These are phyloP conservation scores for Artibeus jamaicensis DNA, from an alignment of 2,797 vertebrate species.

Conservation along the genomic window DNA sequence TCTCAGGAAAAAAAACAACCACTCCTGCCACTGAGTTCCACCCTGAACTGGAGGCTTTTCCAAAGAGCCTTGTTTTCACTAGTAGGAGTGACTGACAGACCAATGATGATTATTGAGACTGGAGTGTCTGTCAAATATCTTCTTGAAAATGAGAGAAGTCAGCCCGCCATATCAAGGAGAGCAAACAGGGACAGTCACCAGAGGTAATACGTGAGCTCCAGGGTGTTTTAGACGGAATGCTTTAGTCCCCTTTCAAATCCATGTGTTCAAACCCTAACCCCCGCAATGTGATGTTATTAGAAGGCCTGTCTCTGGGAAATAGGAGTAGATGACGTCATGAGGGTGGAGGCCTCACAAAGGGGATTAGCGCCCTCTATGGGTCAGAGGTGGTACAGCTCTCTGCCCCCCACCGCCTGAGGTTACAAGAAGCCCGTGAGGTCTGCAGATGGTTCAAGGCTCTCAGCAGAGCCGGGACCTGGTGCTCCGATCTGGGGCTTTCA, in stretches of 20 bases:
- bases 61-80: not conserved
- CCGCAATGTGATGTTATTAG: not conserved
- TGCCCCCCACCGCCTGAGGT: not conserved
- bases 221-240: not conserved
- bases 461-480: too few species aligned
- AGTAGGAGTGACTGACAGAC: not conserved
- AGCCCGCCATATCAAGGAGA: not conserved
- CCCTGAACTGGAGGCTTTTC: not conserved
- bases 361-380: not conserved
- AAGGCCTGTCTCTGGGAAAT: not conserved
- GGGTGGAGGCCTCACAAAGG: not conserved
- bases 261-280: not conserved
- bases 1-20: not conserved
- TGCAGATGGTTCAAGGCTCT: not conserved
- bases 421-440: not conserved
- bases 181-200: not conserved
- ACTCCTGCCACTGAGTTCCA: not conserved
- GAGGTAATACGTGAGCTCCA: not conserved
- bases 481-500: not conserved
- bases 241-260: not conserved
- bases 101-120: not conserved
- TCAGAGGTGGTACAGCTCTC: not conserved
- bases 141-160: not conserved
- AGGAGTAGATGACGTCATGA: not conserved
- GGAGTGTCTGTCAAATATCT: not conserved